Evolutionary conservation across 1,140 invertebrate species (phyloP).

Genomic region (Caenorhabditis brenneri): DNA sequence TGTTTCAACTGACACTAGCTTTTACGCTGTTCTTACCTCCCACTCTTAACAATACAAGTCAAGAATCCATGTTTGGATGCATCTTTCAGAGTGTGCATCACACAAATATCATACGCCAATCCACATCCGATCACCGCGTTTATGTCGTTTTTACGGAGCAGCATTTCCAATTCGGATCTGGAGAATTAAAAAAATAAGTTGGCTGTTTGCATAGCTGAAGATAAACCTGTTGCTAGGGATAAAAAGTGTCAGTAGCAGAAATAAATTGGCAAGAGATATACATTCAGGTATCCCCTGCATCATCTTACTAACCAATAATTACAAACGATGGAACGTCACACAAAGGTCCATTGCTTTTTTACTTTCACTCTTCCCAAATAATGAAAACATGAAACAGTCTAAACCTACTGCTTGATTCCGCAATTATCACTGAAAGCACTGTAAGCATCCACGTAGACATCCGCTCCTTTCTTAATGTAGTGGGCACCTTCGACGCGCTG

Average conservation of each 20-base stretch:
- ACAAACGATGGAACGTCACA: too few species aligned
- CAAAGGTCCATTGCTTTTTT: too few species aligned
- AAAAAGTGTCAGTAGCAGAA: too few species aligned
- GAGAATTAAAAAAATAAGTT: not conserved
- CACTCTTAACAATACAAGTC: conserved; percentile 26
- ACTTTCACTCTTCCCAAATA: not conserved
- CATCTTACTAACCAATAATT: too few species aligned
- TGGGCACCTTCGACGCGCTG: conserved; percentile 81
- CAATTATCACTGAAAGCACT: conserved; percentile 98
- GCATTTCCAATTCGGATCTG: conserved; percentile 82
- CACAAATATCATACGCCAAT: conserved; percentile 93
- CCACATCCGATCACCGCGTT: conserved; percentile 94
- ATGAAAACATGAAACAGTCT: not conserved
- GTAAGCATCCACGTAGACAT: conserved; percentile 92
- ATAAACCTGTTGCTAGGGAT: too few species aligned
- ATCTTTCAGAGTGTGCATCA: conserved; percentile 72
- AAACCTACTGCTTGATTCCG: conserved; percentile 59
- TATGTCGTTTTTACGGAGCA: conserved; percentile 81
- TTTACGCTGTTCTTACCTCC: not conserved
- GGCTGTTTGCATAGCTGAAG: not conserved
- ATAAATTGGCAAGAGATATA: too few species aligned
- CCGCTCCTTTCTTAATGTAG: conserved; percentile 89
- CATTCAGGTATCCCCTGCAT: too few species aligned
- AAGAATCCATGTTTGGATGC: conserved; percentile 21
- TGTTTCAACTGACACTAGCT: too few species aligned